Percentiles rank a stretch among this genome's conserved stretches.
Evolutionary conservation across 2,888 invertebrate genomes (phyloP).

Genomic region (Aromia moschata): DNA sequence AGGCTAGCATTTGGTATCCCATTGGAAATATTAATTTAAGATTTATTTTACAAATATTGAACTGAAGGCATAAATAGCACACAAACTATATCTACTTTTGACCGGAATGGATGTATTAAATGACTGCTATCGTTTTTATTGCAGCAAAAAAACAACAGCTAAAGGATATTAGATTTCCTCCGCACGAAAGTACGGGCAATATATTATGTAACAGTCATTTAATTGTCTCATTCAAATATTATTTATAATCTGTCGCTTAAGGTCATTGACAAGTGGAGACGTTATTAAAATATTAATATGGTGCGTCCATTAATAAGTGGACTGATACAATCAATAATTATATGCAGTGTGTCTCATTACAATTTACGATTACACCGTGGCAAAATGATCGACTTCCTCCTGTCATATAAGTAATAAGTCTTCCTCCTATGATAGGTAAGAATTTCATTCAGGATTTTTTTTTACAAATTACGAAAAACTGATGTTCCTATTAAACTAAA

Average conservation of each 20-base stretch:
- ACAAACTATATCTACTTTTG: too few species aligned
- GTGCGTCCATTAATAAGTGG: constrained; percentile 13
- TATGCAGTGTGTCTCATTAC: constrained; percentile 6
- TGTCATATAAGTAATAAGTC: too few species aligned
- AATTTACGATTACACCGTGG: neutral
- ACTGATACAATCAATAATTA: constrained; percentile 13
- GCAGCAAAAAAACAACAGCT: neutral
- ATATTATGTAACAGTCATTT: neutral
- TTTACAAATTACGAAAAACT: too few species aligned
- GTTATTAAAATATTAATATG: constrained; percentile 16
- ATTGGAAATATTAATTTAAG: too few species aligned
- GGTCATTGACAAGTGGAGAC: constrained; percentile 6
- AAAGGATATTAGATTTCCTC: neutral
- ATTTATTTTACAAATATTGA: too few species aligned
- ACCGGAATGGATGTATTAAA: neutral
- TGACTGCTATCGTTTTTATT: neutral
- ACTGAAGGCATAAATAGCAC: too few species aligned
- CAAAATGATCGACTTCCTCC: constrained; percentile 13
- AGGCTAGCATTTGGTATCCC: too few species aligned
- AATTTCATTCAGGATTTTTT: too few species aligned
- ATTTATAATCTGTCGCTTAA: constrained; percentile 4
- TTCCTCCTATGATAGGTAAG: too few species aligned
- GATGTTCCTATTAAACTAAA: too few species aligned
- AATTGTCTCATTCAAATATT: constrained; percentile 3
- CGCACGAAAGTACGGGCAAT: neutral